Evolutionary conservation across 1,140 invertebrate genomes (phyloP).

Genomic region (Listronotus oregonensis): DNA sequence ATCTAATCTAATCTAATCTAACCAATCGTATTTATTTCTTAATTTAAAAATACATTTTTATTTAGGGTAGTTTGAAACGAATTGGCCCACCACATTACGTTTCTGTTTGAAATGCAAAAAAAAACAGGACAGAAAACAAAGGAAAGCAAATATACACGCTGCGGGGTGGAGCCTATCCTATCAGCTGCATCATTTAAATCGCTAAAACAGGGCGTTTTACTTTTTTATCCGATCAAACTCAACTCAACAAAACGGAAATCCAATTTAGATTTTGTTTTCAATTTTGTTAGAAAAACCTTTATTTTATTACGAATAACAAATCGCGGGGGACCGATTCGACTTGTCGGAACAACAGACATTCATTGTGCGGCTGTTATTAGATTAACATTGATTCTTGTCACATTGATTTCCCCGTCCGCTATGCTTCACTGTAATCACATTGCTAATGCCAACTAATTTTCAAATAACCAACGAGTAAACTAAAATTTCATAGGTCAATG

Average conservation of each 20-base stretch:
- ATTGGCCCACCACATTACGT: not conserved
- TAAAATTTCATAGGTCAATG: constrained; percentile 12
- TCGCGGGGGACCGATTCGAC: constrained; percentile 42
- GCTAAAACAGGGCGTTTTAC: constrained; percentile 57
- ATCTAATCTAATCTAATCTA: too few species aligned
- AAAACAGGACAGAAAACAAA: constrained; percentile 37
- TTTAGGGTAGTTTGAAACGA: too few species aligned
- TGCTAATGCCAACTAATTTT: constrained; percentile 34
- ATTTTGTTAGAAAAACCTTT: constrained; percentile 46
- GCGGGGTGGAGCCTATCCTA: constrained; percentile 41
- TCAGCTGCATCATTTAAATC: constrained; percentile 54
- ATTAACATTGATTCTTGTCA: constrained; percentile 48
- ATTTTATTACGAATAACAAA: constrained; percentile 43
- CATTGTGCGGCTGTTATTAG: constrained; percentile 43
- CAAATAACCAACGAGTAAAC: constrained; percentile 11
- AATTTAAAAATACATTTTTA: too few species aligned
- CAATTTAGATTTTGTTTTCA: constrained; percentile 49
- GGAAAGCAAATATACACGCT: constrained; percentile 22
- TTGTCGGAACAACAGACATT: constrained; percentile 45
- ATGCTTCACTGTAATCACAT: constrained; percentile 18
- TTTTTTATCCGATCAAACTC: constrained; percentile 54
- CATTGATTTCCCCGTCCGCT: constrained; percentile 40
- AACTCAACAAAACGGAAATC: constrained; percentile 43
- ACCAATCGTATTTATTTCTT: too few species aligned
- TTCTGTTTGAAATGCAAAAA: not conserved